Evolutionary conservation across 2,888 invertebrate species (phyloP).

Genomic region (Nymphalis c-album): DNA sequence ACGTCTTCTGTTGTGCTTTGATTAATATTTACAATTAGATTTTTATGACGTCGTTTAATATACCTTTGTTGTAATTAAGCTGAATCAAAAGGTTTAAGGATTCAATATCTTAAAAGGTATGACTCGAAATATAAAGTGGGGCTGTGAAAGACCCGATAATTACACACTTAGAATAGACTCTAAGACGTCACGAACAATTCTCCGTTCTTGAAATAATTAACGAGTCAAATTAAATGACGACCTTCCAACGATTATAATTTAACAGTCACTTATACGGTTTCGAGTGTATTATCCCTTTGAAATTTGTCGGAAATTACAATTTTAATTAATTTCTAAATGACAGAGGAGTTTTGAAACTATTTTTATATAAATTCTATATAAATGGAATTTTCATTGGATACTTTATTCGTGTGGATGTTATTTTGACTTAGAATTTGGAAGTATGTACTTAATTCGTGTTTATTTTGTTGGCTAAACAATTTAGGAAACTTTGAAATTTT

Average conservation of each 20-base stretch:
- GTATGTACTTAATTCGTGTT: too few species aligned
- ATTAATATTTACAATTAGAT: not conserved
- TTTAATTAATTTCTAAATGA: not conserved
- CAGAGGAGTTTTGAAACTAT: too few species aligned
- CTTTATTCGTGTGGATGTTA: too few species aligned
- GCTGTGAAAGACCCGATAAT: constrained; percentile 3
- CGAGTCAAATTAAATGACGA: constrained; percentile 22
- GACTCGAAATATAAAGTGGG: constrained; percentile 8
- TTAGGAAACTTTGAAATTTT: too few species aligned
- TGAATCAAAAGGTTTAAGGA: not conserved
- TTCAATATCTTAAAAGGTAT: not conserved
- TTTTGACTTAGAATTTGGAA: too few species aligned
- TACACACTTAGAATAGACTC: constrained; percentile 10
- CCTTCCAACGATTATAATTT: constrained; percentile 18
- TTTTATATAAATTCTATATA: too few species aligned
- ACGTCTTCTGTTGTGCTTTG: not conserved
- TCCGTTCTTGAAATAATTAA: constrained; percentile 20
- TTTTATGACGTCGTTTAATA: not conserved
- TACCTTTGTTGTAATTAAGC: not conserved
- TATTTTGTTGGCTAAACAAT: too few species aligned
- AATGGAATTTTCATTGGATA: too few species aligned
- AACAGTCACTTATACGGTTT: not conserved
- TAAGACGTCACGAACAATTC: constrained; percentile 18
- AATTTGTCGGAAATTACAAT: not conserved
- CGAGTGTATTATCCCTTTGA: not conserved